These are phyloP conservation scores for Aspidapion aeneum DNA, from an alignment of 2,888 invertebrate genomes.

Conservation along the genomic window DNA sequence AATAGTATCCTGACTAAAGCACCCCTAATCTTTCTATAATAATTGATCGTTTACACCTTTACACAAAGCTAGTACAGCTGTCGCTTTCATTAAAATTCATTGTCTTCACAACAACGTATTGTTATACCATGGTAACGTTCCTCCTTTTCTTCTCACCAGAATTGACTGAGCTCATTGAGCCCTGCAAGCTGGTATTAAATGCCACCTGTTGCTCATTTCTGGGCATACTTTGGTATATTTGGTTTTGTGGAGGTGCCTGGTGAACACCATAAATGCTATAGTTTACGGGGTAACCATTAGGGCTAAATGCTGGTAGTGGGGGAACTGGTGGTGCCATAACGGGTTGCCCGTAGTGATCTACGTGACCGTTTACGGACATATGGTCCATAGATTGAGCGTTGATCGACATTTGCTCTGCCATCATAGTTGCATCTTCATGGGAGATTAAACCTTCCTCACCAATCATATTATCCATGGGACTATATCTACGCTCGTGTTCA, in stretches of 20 bases:
- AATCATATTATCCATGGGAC: conserved; percentile 46
- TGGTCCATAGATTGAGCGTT: conserved; percentile 44
- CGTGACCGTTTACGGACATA: conserved; percentile 41
- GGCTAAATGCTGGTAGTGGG: conserved; percentile 49
- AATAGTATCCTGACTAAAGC: too few species aligned
- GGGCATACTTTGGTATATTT: conserved; percentile 47
- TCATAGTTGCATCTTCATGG: conserved; percentile 38
- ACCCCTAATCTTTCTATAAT: too few species aligned
- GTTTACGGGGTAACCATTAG: conserved; percentile 46
- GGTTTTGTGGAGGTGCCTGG: conserved; percentile 36
- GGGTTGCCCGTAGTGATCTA: conserved; percentile 38
- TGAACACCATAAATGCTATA: conserved; percentile 50
- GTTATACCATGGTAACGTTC: conserved; percentile 60
- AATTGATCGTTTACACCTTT: too few species aligned
- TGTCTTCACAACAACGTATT: conserved; percentile 40
- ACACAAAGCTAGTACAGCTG: conserved; percentile 22
- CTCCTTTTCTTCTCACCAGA: conserved; percentile 54
- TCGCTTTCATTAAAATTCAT: conserved; percentile 31
- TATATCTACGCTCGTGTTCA: conserved; percentile 56
- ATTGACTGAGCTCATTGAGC: conserved; percentile 56
- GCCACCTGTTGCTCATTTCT: conserved; percentile 43
- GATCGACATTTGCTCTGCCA: conserved; percentile 38
- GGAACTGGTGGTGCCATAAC: conserved; percentile 52
- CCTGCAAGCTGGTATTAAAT: conserved; percentile 54
- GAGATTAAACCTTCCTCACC: conserved; percentile 38